Base-by-base conservation (phyloP, 2,888 invertebrate genomes). In the Hylaea fasciaria region DNA sequence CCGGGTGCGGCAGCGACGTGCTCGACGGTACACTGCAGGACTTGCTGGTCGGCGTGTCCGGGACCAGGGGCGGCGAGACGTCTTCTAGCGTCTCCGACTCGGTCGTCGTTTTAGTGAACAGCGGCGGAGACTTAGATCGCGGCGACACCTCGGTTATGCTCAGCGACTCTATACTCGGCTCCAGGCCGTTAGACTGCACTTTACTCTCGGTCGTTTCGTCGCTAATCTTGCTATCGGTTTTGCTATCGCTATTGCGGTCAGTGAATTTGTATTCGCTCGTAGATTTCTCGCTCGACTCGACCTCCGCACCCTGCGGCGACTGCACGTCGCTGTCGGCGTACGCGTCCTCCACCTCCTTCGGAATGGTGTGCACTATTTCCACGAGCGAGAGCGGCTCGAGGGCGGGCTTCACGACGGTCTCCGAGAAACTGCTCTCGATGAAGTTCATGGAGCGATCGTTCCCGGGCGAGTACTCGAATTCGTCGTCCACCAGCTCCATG, bases 391-490 rank as follows among this genome's bases (percentile, higher is more conserved):
- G 49, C 7, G 66, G 64, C 39, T 76, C 79, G 51, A 73, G 74
- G 44, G 69, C 68, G n/a, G 88, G 85, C 63, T 82, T 83, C 13
- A 86, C 72, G 9, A 88, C 81, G 0, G 86, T 89, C 64, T 91
- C 91, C 5, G 87, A 85, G 68, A 85, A 88, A 60, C 79, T 85
- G 55, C 87, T 77, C 70, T 94, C 94, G 52, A 94, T 94, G 66
- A 94, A 94, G 75, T 94, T 93, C 77, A 94, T 90, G 22, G 91
- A 91, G 22, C 93, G 85, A 65, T 92, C 90, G 67, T 92, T 89
- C 44, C 78, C 81, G 0, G 89, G 89, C 12, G 86, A 86, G 66
- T 81, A 86, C 2, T 92, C 78, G 77, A 85, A 79, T 70, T 93
- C 86, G 76, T 93, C 82, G 77, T 91, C 89, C 2, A 91, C 89